Base-by-base conservation (phyloP, 2,888 invertebrate genomes). In the Odontocerum albicorne region DNA sequence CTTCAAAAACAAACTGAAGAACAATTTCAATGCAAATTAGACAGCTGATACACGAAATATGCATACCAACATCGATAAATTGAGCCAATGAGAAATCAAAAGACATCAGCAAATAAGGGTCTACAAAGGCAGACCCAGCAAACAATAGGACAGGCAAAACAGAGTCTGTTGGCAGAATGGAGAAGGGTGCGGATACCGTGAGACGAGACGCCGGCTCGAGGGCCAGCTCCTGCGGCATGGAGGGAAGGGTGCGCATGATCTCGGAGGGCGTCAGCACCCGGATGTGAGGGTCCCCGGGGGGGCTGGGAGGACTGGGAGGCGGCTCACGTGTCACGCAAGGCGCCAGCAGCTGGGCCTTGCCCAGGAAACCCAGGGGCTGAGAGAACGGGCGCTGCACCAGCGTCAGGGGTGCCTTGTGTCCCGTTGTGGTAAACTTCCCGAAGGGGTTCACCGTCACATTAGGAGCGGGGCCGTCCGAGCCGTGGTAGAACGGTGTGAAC, bases 191-290 rank as follows among this genome's bases (percentile, higher is more conserved):
- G 32, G 55, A 57, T 59, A 71, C 71, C 68, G 64, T 75, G 72
- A 73, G 73, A 70, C 75, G 73, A 69, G 77, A 75, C 72, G 78
- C 75, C 73, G 75, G 71, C 70, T 83, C 83, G 75, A 82, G 83
- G 73, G 80, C 81, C 79, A 83, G 82, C 79, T 83, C 85, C 85
- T 85, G 75, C 40, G 65, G 65, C 56, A 90, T 85, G 75, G 88
- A 88, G 73, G 91, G 90, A 79, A 90, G 85, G 72, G 90, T 90
- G 83, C 89, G 87, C 90, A 90, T 90, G 75, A 91, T 90, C 85
- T 91, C 90, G 67, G 89, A 89, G 69, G 91, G 90, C 69, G 91
- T 91, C 74, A 91, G 84, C 77, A 90, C 90, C 74, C 90, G 86
- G 75, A 90, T 90, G 79, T 89, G 90, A 77, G 89, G 89, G 79